Base-by-base conservation (phyloP, 2,888 invertebrate species). In the Hyppa rectilinea region DNA sequence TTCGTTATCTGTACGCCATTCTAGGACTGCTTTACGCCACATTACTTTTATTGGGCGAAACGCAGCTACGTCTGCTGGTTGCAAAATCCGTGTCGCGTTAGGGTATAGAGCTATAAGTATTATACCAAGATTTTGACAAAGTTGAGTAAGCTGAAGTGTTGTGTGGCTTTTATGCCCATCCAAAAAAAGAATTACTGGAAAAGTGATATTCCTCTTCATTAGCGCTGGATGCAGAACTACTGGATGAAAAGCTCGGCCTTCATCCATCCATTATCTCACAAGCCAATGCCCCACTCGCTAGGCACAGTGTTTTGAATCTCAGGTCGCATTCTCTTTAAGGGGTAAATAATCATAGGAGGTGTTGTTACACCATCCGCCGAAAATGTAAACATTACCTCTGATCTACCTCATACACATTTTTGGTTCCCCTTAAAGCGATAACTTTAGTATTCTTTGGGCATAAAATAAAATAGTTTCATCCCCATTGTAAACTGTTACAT, bases 321-420 rank as follows among this genome's bases (percentile, higher is more conserved):
- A 26, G 69, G 50, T 74, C 68, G 73, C 72, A 81, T 72, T 67
- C 76, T 70, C 53, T 80, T 87, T 77, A 59, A 78, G 29, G 68
- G 87, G 76, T 26, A 84, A 68, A 83, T 87, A 84, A 73, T 85
- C 86, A 70, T 84, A 31, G 81, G 83, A 43, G 81, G 77, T 69
- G 79, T 75, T 45, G 62, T 69, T 58, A 29, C 72, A 63, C 83
- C 78, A 64, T 76, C 67, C 17, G 83, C 81, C n/a, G 58, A 36
- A 66, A 72, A 72, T 43, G 66, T 71, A 36, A 71, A 66, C 61
- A 71, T 61, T 43, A 60, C 64, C 20, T 53, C 26, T 72, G 72
- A 26, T 72, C 67, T 40, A 68, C 63, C 53, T 67, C 59, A 60
- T 72, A 68, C 17, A 65, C 38, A 38, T 62, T 65, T 58, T 49